Base-by-base conservation (phyloP, 2,888 invertebrate species). In the Lochmaea crataegi region DNA sequence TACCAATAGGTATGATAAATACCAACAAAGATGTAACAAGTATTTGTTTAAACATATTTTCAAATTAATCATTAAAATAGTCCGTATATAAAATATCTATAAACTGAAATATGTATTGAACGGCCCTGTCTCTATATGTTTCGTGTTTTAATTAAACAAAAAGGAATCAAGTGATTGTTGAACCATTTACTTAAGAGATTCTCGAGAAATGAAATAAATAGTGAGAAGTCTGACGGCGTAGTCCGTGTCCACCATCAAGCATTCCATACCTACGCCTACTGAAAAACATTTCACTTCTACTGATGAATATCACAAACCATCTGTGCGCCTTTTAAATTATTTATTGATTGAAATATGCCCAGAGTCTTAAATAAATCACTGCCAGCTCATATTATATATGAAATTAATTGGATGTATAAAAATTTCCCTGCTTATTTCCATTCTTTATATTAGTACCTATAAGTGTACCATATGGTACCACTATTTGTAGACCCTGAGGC, bases 271-370 rank as follows among this genome's bases (percentile, higher is more conserved):
- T 73, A 77, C 80, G 80, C 80, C 80, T 80, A 80, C 80, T 75
- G 77, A 76, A 80, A 78, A 78, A 75, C 80, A 80, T 80, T 80
- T 80, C 80, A 79, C 80, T 78, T 80, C 77, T 76, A 78, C 79
- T 80, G 80, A 80, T 80, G 79, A 78, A 78, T 80, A 80, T 80
- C 80, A 80, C 77, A 79, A 79, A 78, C 79, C 80, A 80, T 80
- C 80, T 80, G 80, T 75, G 77, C 76, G 78, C 75, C 76, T 77
- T 77, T 77, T 75, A 80, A 79, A 79, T 78, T 77, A 78, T 77
- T 79, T 80, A 78, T 76, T 71, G 71, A 73, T 67, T 75, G 71
- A 75, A 73, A 70, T 74, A 69, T 71, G 56, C 42, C 65, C 45
- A n/a, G 38, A 73, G 58, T 66, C 60, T 70, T 48, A 56, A n/a